Percentiles rank a stretch among this genome's conserved stretches.
These are phyloP conservation scores for Microcebus griseorufus DNA, from an alignment of 2,113 vertebrate genomes.

Conservation along the genomic window DNA sequence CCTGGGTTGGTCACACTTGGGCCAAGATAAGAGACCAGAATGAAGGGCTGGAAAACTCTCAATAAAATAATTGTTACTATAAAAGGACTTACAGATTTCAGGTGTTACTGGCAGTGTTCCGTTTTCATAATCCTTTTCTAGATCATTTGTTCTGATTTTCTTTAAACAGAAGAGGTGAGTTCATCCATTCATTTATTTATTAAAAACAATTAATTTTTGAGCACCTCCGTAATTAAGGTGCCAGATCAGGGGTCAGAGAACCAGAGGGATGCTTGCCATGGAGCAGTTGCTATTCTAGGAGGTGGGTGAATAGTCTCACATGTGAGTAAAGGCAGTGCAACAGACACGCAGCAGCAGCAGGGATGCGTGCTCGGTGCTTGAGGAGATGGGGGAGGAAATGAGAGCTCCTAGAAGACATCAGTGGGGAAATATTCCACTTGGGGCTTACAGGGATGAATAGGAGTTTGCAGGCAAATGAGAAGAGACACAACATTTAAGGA, in stretches of 20 bases:
- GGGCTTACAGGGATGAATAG: background rate
- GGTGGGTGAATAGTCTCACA: background rate
- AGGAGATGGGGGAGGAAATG: background rate
- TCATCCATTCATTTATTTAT: background rate
- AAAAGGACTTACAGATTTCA: background rate
- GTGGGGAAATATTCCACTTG: background rate
- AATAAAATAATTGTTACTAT: background rate
- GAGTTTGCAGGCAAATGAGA: background rate
- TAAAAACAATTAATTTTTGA: background rate
- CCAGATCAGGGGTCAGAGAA: background rate
- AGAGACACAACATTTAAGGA: background rate
- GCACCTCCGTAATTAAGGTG: background rate
- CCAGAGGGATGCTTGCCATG: background rate
- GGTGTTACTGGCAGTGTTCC: background rate
- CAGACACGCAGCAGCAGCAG: background rate
- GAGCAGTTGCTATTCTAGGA: background rate
- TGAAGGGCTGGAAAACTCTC: background rate
- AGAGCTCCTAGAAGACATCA: background rate
- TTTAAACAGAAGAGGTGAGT: background rate
- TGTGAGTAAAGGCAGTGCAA: background rate
- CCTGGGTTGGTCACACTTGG: background rate
- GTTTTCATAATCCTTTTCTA: background rate
- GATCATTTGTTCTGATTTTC: background rate
- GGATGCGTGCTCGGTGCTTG: background rate
- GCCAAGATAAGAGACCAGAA: background rate